Percentiles rank a stretch among this genome's conserved stretches.
Evolutionary conservation across 1,140 invertebrate genomes (phyloP).

Genomic region (Formica selysi): DNA sequence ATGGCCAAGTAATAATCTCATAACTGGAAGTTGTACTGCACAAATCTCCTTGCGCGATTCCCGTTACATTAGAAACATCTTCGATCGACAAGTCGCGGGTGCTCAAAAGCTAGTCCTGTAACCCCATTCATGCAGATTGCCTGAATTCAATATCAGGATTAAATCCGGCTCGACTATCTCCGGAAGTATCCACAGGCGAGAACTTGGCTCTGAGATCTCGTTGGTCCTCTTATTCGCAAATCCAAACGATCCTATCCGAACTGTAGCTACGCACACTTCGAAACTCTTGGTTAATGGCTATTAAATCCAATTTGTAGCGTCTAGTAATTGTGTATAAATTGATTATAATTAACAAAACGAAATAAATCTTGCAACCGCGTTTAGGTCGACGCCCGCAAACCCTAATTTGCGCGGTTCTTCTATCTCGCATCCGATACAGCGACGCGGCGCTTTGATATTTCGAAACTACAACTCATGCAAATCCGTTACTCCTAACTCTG

Average conservation of each 20-base stretch:
- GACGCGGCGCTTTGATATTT: not conserved
- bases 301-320: conserved; percentile 61
- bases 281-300: conserved; percentile 18
- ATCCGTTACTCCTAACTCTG: conserved; percentile 4
- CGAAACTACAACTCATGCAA: conserved; percentile 27
- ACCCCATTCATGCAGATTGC: conserved; percentile 73
- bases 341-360: conserved; percentile 66
- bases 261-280: conserved; percentile 23
- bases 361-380: conserved; percentile 44
- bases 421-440: not conserved
- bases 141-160: conserved; percentile 74
- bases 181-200: conserved; percentile 54
- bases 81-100: conserved; percentile 26
- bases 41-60: not conserved
- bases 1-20: no score
- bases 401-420: conserved; percentile 37
- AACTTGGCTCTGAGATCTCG: conserved; percentile 67
- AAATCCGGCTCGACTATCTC: conserved; percentile 63
- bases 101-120: conserved; percentile 5
- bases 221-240: conserved; percentile 30
- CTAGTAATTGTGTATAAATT: conserved; percentile 40
- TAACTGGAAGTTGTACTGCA: no score
- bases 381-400: not conserved
- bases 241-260: conserved; percentile 43
- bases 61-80: conserved; percentile 6